phyloP scores from a whole-genome alignment of 2,113 vertebrate genomes.

The Tonatia bakeri region DNA sequence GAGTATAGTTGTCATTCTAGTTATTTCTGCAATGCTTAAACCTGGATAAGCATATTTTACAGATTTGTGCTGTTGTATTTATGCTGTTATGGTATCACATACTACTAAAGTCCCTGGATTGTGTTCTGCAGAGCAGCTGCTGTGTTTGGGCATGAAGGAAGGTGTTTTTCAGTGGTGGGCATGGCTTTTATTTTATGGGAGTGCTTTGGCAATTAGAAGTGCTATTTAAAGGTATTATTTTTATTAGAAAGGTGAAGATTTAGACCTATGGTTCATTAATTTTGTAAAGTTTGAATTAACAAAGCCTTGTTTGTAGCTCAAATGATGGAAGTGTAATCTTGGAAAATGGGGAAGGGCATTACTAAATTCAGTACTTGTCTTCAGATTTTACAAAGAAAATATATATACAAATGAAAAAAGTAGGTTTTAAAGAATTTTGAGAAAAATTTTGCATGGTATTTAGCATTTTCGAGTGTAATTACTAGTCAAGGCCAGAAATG shows the following conservation, averaged over 20 bases:
- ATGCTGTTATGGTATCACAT: not conserved
- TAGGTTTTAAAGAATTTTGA: not conserved
- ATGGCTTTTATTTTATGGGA: constrained; percentile 10
- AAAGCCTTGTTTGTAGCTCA: constrained; percentile 17
- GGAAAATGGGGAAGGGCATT: not conserved
- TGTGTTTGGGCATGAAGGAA: not conserved
- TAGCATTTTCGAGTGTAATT: not conserved
- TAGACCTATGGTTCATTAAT: constrained; percentile 41
- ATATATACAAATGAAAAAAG: not conserved
- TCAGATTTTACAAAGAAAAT: not conserved
- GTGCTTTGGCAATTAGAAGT: constrained; percentile 40
- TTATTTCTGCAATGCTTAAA: constrained; percentile 10
- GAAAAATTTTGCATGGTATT: not conserved
- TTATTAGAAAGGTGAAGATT: constrained; percentile 47
- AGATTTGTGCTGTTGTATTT: not conserved
- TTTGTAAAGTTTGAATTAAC: constrained; percentile 48
- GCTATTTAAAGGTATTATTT: constrained; percentile 34
- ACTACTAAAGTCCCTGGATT: not conserved
- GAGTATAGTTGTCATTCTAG: constrained; percentile 12
- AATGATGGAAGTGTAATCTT: constrained; percentile 14
- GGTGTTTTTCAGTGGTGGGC: not conserved
- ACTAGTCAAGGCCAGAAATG: not conserved
- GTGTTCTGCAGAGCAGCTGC: not conserved
- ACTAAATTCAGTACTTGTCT: not conserved
- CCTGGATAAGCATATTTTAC: not conserved